These are phyloP conservation scores for Silurus lanzhouensis DNA, from an alignment of 2,797 vertebrate species.

Conservation along the genomic window DNA sequence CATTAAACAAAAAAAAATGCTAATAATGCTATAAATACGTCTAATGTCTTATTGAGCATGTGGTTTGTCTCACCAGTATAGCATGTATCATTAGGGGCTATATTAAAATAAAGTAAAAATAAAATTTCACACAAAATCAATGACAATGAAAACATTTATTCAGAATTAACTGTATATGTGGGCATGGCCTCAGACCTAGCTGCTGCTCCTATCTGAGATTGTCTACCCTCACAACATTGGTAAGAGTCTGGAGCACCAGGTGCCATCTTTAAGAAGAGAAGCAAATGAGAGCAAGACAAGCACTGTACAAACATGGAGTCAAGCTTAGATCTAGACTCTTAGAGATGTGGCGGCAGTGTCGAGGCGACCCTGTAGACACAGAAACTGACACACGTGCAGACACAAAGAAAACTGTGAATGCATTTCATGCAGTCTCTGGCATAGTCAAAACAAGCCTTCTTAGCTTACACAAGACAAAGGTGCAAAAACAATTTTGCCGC, in stretches of 20 bases:
- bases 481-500: constrained; percentile 14
- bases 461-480: constrained; percentile 18
- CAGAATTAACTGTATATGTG: neutral
- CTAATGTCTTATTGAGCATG: neutral
- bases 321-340: constrained; percentile 65
- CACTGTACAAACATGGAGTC: constrained; percentile 44
- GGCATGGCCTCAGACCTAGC: neutral
- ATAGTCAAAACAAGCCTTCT: constrained; percentile 25
- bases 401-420: constrained; percentile 33
- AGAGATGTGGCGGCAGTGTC: constrained; percentile 65
- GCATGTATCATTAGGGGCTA: neutral
- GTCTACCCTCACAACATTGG: constrained; percentile 33
- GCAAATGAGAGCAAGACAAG: constrained; percentile 71
- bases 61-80: neutral
- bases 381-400: constrained; percentile 27
- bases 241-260: constrained; percentile 58
- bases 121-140: neutral
- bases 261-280: constrained; percentile 78
- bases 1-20: too few relatives aligned
- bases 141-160: neutral
- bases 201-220: neutral
- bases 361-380: constrained; percentile 63
- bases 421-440: constrained; percentile 21
- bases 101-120: neutral
- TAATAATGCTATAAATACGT: neutral